Conservation (phyloP, 2,113 vertebrate species). For the Hystrix cristata region DNA sequence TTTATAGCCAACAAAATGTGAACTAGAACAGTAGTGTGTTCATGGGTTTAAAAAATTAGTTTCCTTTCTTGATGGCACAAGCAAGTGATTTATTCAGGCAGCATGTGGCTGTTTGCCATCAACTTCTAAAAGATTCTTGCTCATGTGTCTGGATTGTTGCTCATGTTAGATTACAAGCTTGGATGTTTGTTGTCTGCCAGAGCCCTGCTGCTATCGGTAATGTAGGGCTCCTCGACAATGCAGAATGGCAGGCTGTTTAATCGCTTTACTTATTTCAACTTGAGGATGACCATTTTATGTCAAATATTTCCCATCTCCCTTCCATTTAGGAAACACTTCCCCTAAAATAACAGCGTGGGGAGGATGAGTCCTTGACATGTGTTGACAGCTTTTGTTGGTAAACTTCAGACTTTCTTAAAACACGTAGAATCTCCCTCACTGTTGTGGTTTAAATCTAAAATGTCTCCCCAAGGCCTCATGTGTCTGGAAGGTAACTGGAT, state of each 20-base stretch:
- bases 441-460: not conserved
- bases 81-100: slow-evolving; percentile 78
- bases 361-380: not conserved
- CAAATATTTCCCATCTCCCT: not conserved
- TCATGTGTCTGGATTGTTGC: slow-evolving; percentile 82
- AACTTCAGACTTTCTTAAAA: slow-evolving; percentile 77
- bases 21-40: slow-evolving; percentile 28
- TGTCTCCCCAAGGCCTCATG: not conserved
- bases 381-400: slow-evolving; percentile 31
- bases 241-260: slow-evolving; percentile 78
- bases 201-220: slow-evolving; percentile 69
- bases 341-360: not conserved
- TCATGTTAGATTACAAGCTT: slow-evolving; percentile 81
- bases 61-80: slow-evolving; percentile 76
- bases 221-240: slow-evolving; percentile 72
- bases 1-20: not conserved
- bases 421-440: slow-evolving; percentile 60
- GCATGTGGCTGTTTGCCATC: slow-evolving; percentile 69
- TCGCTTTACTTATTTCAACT: slow-evolving; percentile 79
- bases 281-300: slow-evolving; percentile 29
- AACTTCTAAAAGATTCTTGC: slow-evolving; percentile 83
- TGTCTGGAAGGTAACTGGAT: not conserved
- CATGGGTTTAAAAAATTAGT: slow-evolving; percentile 77
- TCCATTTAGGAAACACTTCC: not conserved
- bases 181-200: slow-evolving; percentile 81